Conservation (phyloP, 2,888 invertebrate genomes). For the Chaitophorus viminalis region DNA sequence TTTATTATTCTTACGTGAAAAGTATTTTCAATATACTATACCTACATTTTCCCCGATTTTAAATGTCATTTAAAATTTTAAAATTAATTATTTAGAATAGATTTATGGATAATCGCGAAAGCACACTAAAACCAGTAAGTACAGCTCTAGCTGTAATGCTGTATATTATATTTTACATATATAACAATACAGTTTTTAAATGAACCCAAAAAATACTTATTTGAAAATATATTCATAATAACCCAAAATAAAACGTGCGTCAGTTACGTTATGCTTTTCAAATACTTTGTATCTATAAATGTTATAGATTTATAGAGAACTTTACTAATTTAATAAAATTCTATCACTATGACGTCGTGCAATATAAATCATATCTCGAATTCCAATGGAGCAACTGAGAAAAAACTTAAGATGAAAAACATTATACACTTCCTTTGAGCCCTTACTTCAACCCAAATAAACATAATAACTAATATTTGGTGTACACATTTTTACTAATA, state of each 20-base stretch:
- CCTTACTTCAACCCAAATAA: not conserved
- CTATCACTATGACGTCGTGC: not conserved
- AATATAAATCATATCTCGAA: constrained; percentile 16
- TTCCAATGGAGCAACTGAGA: not conserved
- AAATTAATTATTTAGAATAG: not conserved
- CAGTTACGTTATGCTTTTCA: not conserved
- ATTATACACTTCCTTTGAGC: not conserved
- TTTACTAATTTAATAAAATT: not conserved
- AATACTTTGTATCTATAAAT: not conserved
- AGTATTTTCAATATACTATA: too few species aligned
- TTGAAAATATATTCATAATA: not conserved
- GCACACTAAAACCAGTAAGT: not conserved
- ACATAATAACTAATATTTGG: not conserved
- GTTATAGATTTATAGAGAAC: not conserved
- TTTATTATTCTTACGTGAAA: too few species aligned
- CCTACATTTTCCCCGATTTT: too few species aligned
- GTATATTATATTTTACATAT: too few species aligned
- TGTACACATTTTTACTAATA: not conserved
- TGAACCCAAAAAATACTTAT: not conserved
- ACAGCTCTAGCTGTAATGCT: too few species aligned
- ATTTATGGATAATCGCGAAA: not conserved
- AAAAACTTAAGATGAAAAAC: not conserved
- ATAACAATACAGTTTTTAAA: too few species aligned
- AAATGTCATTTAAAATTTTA: not conserved
- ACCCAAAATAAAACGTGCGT: not conserved